Evolutionary conservation across 23 tunicate genomes (phyloP), one percentile per base, ranked within the genome.

Genomic region (Oikopleura dioica): DNA sequence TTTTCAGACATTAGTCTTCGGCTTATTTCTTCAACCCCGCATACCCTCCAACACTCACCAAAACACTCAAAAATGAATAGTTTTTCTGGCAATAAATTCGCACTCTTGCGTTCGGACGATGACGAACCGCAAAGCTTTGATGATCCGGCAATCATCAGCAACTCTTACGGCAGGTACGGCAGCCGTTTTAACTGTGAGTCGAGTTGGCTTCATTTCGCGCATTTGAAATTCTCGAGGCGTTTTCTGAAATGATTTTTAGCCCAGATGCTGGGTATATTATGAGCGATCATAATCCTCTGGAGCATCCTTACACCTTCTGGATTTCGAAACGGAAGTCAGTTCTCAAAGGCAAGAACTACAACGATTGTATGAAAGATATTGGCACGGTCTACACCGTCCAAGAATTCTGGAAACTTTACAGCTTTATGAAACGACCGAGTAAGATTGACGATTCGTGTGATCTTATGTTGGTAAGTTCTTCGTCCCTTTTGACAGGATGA

Each of bases 401-500:
- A 78, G 95, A 94, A 72, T 94, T 94, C 77, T 94, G 99, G 99
- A 77, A 83, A 37, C 78, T 84, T 31, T 94, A 94, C 82, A 83
- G 88, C 51, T 92, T 86, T 80, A 94, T 94, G 99, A 79, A 81
- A 31, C 58, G 95, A 55, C 85, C 81, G n/a, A 84, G 78, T 50
- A 87, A 86, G 1, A 12, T 94, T 78, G 76, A 78, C 24, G 86
- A 85, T 1, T 85, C 84, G 78, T 82, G 89, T 59, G 99, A 94
- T 50, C 69, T 63, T 31, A 63, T 63, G 72, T 63, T 63, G 72
- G 16, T 63, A 21, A 63, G 33, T 24, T 63, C 35, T 0, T 35
- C 67, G 28, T 30, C n/a, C 0, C 26, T n/a, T 51, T 26, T 24
- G 59, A 51, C 26, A 51, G 59, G 59, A 51, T 0, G 59, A 0